These are phyloP conservation scores for Oedothorax gibbosus DNA, from an alignment of 1,140 invertebrate species.

Conservation along the genomic window DNA sequence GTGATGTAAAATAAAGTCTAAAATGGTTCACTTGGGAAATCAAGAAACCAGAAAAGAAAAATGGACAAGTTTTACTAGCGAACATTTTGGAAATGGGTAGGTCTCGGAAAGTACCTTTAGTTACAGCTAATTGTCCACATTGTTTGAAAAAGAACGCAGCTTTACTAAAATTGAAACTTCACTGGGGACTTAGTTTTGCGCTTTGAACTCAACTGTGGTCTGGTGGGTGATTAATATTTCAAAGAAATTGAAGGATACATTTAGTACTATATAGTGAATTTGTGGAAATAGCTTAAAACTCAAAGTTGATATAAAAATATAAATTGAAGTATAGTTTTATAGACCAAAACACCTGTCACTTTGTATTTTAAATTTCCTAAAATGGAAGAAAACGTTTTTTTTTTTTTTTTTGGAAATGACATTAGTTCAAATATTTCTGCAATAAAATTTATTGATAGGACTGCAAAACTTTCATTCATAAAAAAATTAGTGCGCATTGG, in stretches of 20 bases:
- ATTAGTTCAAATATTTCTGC: too few species aligned
- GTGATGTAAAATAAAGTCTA: conserved; percentile 5
- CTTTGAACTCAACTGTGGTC: background rate
- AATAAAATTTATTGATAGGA: too few species aligned
- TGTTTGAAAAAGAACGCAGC: background rate
- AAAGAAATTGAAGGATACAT: background rate
- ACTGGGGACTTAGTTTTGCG: background rate
- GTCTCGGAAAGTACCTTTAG: background rate
- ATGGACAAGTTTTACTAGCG: background rate
- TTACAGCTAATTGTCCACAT: conserved; percentile 8
- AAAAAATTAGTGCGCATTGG: too few species aligned
- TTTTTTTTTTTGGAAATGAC: too few species aligned
- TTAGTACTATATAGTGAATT: too few species aligned
- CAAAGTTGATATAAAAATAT: too few species aligned
- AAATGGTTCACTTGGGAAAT: conserved; percentile 26
- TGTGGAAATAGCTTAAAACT: too few species aligned
- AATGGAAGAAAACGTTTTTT: too few species aligned
- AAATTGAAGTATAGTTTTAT: too few species aligned
- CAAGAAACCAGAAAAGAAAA: background rate
- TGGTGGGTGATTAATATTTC: background rate
- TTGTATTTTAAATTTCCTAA: too few species aligned
- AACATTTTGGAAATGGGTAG: background rate
- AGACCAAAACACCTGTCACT: too few species aligned
- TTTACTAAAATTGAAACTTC: background rate
- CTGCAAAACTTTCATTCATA: too few species aligned